These are phyloP conservation scores for Emesis furor DNA, from an alignment of 2,888 invertebrate genomes.

Conservation along the genomic window DNA sequence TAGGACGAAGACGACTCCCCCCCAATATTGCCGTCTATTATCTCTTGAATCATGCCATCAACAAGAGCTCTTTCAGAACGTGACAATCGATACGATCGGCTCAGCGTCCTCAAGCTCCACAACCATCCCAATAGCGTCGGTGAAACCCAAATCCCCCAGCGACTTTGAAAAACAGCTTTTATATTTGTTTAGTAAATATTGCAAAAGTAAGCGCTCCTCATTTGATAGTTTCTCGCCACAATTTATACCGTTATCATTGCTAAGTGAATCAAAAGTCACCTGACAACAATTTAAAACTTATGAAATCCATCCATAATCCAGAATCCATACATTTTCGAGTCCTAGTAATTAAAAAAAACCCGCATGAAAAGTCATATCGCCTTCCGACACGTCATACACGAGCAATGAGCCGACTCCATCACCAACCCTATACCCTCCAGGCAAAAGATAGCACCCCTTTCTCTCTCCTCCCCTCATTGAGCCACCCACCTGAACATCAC, in stretches of 20 bases:
- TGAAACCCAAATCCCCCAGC: not conserved
- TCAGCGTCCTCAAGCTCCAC: not conserved
- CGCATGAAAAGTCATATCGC: too few species aligned
- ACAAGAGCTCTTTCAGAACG: not conserved
- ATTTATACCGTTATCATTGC: not conserved
- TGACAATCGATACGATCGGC: not conserved
- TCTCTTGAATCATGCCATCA: constrained; percentile 46
- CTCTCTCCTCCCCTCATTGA: not conserved
- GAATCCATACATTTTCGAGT: too few species aligned
- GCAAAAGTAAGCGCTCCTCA: not conserved
- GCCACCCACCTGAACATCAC: not conserved
- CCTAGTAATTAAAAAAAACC: too few species aligned
- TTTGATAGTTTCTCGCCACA: not conserved
- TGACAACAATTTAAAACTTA: not conserved
- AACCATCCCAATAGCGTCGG: not conserved
- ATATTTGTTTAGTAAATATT: not conserved
- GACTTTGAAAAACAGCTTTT: not conserved
- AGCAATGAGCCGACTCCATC: too few species aligned
- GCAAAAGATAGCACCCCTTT: not conserved
- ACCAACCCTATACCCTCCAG: too few species aligned
- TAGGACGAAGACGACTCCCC: constrained; percentile 63
- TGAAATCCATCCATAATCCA: too few species aligned
- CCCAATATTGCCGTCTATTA: constrained; percentile 54
- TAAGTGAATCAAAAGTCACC: not conserved
- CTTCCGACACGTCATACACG: too few species aligned